Evolutionary conservation across 2,113 vertebrate species (phyloP), one percentile per base, ranked within the genome.

Genomic region (Psophia crepitans): DNA sequence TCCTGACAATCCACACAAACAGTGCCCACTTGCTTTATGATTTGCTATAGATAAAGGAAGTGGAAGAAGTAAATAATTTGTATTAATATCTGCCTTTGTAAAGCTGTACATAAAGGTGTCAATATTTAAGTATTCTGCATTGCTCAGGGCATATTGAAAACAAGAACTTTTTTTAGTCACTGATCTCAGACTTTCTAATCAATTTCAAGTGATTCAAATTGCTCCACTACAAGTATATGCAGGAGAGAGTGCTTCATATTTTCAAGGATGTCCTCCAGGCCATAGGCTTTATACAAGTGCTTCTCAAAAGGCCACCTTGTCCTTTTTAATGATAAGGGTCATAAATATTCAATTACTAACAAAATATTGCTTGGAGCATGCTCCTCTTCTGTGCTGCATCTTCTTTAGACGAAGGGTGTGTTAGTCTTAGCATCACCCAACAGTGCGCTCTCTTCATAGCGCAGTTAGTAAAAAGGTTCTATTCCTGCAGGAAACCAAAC

Each of bases 391-490:
- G 33, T 75, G 27, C 30, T 71, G 64, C 11, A 5, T 70, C 21
- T 11, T 35, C 43, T 70, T 16, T 54, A 49, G 32, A 21, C 3
- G 5, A 60, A 53, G 39, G 16, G 5, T 51, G 20, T 32, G 12
- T 49, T 78, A 65, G n/a, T 13, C 7, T 41, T 65, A 48, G 71
- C 19, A 12, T n/a, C n/a, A 58, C 5, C 11, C 33, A 58, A 12
- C 32, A 19, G 27, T 7, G 8, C 1, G 0, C 4, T 68, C 5
- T 56, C n/a, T n/a, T 89, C 0, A 0, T 24, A 35, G 33, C 27
- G 17, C 1, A 0, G 51, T 74, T 68, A 69, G 58, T 64, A 48
- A 66, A 61, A 48, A 1, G 26, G 14, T 70, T 83, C 10, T n/a
- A 19, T 39, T 61, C 20, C 28, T 19, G n/a, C 39, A 73, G 82